A percentile compares a stretch with the other conserved stretches of the same genome.
phyloP scores from a whole-genome alignment of 2,113 vertebrate species.

The Monarcha castaneiventris region DNA sequence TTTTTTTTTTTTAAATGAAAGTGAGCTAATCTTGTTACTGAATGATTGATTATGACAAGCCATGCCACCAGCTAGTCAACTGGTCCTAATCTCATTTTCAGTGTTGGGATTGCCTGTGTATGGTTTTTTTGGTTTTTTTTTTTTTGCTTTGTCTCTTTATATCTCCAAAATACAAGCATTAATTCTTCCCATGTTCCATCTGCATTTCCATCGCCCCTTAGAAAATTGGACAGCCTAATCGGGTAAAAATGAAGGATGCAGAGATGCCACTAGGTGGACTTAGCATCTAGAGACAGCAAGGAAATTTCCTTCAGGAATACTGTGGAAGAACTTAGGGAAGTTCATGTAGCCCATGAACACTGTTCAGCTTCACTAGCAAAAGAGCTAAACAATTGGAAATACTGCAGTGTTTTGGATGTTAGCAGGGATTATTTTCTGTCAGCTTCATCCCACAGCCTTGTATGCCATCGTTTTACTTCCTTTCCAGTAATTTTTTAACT shows the following conservation, averaged over 20 bases:
- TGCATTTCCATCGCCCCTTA: not conserved
- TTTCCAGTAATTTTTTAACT: not conserved
- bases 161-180: not conserved
- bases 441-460: not conserved
- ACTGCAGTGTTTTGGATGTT: not conserved
- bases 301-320: not conserved
- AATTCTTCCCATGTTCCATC: not conserved
- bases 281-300: not conserved
- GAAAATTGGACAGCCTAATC: not conserved
- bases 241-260: not conserved
- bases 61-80: not conserved
- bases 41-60: not conserved
- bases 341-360: not conserved
- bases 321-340: not conserved
- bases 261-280: not conserved
- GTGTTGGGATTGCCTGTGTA: not conserved
- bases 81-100: not conserved
- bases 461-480: not conserved
- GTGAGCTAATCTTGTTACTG: not conserved
- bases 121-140: not conserved
- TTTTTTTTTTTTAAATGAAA: not conserved
- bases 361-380: not conserved
- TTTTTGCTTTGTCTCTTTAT: not conserved
- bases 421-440: not conserved
- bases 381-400: not conserved